Base-by-base conservation (phyloP, 2,797 vertebrate genomes). In the Taeniopygia guttata region DNA sequence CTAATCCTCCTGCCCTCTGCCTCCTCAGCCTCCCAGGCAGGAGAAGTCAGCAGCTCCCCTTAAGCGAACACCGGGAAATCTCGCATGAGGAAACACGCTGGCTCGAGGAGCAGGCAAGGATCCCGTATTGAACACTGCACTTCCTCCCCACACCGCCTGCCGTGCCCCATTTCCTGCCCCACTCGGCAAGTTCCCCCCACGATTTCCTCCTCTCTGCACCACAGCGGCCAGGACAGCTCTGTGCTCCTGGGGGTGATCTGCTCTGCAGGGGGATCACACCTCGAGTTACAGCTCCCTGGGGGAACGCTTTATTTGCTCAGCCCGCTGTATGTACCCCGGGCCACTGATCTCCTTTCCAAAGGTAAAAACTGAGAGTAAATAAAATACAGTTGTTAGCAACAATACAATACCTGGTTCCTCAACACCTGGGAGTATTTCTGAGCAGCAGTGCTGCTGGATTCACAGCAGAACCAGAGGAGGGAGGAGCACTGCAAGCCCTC, bases 241-340 rank as follows among this genome's bases (percentile, higher is more conserved):
- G 8, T 2, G 13, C 19, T 34, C 4, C 0, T 2, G 38, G 48
- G 27, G 9, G 12, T 22, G 67, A 63, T 43, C 26, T 3, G 22
- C 42, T 84, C 62, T 1, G 4, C 46, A 13, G 10, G 43, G 30
- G 11, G 49, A 56, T 5, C 10, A 3, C 72, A 23, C 0, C 2
- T 4, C 1, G 26, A 75, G n/a, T 17, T 34, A 60, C 60, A 75
- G 49, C 88, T 58, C 68, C 26, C 18, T 0, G 0, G 9, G 40
- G 34, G 32, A 77, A 27, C 3, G 5, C n/a, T 9, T 11, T 1
- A 2, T 18, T 49, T 27, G 62, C 51, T 58, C 51, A 20, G 55
- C 36, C 26, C 17, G 1, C 67, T 36, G 64, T 23, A 7, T 0
- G 8, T 0, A 38, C 13, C 42, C 63, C 26, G 10, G 29, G 49